These are phyloP conservation scores for Grammomys surdaster DNA, from an alignment of 2,113 vertebrate species.

Conservation along the genomic window DNA sequence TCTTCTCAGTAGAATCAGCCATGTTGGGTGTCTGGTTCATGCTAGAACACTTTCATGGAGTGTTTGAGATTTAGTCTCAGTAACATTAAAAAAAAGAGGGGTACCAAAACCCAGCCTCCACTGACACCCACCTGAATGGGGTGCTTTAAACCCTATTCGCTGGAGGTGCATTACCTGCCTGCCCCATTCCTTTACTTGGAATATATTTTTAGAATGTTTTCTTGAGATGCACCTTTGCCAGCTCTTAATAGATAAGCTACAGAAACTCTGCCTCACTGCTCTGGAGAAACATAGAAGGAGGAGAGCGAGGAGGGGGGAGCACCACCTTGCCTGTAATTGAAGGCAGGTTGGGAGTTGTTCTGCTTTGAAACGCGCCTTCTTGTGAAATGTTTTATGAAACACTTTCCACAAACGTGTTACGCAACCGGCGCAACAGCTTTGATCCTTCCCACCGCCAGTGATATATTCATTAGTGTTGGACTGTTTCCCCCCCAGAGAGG, in stretches of 20 bases:
- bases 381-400: constrained; percentile 93
- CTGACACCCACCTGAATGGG: background rate
- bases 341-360: constrained; percentile 91
- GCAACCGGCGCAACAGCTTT: constrained; percentile 88
- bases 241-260: constrained; percentile 85
- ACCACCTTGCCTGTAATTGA: constrained; percentile 88
- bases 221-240: constrained; percentile 77
- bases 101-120: background rate
- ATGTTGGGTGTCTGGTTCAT: background rate
- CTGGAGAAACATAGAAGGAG: constrained; percentile 83
- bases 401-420: constrained; percentile 90
- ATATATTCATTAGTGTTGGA: constrained; percentile 85
- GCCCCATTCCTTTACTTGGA: constrained; percentile 41
- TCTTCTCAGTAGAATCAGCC: background rate
- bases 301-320: background rate
- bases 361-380: constrained; percentile 89
- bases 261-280: constrained; percentile 86
- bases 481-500: constrained; percentile 48
- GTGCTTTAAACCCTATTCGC: background rate
- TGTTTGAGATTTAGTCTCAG: background rate
- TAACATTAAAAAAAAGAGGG: background rate
- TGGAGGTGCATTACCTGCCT: background rate
- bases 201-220: constrained; percentile 84
- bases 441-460: constrained; percentile 87
- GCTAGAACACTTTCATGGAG: background rate